These are phyloP conservation scores for Drosophila borealis DNA, from an alignment of 2,888 invertebrate genomes.

Conservation along the genomic window DNA sequence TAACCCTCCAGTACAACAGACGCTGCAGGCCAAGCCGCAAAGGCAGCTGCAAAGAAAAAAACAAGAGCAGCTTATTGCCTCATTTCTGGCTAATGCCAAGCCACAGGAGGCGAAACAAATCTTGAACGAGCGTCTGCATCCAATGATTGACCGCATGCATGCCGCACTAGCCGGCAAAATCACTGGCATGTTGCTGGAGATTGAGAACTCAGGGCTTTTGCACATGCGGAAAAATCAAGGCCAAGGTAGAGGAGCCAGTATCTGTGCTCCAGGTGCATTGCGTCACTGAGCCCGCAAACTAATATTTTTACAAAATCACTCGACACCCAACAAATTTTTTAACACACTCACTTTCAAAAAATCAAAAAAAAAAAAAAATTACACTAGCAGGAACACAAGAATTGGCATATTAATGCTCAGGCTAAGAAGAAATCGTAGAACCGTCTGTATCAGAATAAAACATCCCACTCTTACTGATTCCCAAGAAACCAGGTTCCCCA, in stretches of 20 bases:
- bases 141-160: slow-evolving; percentile 97
- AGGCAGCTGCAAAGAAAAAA: slow-evolving; percentile 90
- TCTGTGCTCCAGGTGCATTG: slow-evolving; percentile 99
- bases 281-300: slow-evolving; percentile 85
- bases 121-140: slow-evolving; percentile 99
- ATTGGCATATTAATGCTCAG: no score
- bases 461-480: no score
- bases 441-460: no score
- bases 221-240: slow-evolving; percentile 99
- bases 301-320: slow-evolving; percentile 70
- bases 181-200: slow-evolving; percentile 99
- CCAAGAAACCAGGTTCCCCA: no score
- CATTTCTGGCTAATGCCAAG: slow-evolving; percentile 97
- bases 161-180: slow-evolving; percentile 98
- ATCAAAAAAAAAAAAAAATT: no score
- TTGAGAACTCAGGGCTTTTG: slow-evolving; percentile 98
- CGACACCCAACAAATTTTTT: slow-evolving; percentile 78
- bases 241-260: slow-evolving; percentile 99
- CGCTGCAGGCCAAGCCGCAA: slow-evolving; percentile 87
- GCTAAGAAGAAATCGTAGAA: no score
- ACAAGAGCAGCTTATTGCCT: slow-evolving; percentile 98
- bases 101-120: slow-evolving; percentile 99
- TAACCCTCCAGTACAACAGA: slow-evolving; percentile 89
- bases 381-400: no score
- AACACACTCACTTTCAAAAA: no score